These are phyloP conservation scores for Chaetura pelagica DNA, from an alignment of 2,113 vertebrate genomes.

Conservation along the genomic window DNA sequence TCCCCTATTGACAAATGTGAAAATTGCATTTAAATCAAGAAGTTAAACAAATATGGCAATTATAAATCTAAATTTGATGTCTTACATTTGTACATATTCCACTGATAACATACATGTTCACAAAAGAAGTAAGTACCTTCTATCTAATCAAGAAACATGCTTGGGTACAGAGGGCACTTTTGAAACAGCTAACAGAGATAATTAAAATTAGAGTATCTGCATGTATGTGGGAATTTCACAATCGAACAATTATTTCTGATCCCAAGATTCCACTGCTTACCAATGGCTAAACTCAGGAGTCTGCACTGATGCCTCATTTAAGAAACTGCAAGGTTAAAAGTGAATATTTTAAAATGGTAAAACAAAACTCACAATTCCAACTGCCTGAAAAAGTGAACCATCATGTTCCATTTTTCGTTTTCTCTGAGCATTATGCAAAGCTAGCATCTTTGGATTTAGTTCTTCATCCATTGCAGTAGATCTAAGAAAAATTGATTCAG, in stretches of 20 bases:
- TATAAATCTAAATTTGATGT: neutral
- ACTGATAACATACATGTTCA: neutral
- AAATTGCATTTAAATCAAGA: neutral
- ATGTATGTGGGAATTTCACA: neutral
- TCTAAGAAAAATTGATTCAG: conserved; percentile 77
- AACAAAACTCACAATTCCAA: conserved; percentile 87
- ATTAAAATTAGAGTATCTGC: neutral
- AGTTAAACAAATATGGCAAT: neutral
- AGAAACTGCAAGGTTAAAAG: conserved; percentile 59
- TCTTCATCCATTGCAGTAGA: conserved; percentile 82
- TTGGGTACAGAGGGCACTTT: neutral
- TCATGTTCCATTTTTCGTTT: conserved; percentile 92
- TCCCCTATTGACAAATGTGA: neutral
- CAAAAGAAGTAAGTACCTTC: neutral
- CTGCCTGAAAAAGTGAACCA: conserved; percentile 84
- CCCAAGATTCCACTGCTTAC: neutral
- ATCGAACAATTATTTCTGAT: neutral
- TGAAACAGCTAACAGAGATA: neutral
- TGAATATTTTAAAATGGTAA: conserved; percentile 62
- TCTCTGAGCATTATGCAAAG: conserved; percentile 88
- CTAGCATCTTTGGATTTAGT: conserved; percentile 83
- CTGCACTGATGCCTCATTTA: conserved; percentile 21
- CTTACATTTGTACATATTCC: neutral
- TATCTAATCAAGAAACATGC: neutral
- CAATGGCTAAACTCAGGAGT: conserved; percentile 7